Evolutionary conservation across 2,113 vertebrate species (phyloP), one percentile per base, ranked within the genome.

Genomic region (Nothoprocta pentlandii): DNA sequence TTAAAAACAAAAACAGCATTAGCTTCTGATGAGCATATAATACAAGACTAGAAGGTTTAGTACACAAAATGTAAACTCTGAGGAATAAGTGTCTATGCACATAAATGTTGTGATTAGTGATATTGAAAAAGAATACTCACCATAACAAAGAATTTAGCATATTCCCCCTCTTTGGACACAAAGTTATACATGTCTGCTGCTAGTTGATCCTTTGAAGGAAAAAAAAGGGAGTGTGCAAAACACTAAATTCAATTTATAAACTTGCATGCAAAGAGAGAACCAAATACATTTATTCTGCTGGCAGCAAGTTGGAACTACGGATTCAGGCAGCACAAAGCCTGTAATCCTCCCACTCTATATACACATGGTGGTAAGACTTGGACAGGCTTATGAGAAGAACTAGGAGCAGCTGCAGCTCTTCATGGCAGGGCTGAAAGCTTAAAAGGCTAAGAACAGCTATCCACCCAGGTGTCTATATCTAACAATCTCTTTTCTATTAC

Each of bases 171-270:
- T 97, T 98, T 99, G 78, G 99, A 99, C 96, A 98, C 98, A 80
- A 99, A 99, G 95, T 97, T 99, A 95, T 99, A 99, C 99, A 99
- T 99, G 92, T 99, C 99, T 71, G 99, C 99, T 56, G 99, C 99
- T 8, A 99, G 99, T 34, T 99, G 99, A 82, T 99, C 99, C 99
- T 99, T 93, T 8, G 69, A 41, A 20, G 54, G 73, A 77, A 39
- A 12, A 83, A 80, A n/a, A 63, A 25, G 49, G 42, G 53, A 8
- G 75, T 62, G 8, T 2, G 17, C 47, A 53, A 77, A 26, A 14
- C 3, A 51, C 47, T 16, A 41, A 36, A 56, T 75, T 22, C 66
- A 3, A 13, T 17, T 71, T 39, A 85, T 62, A n/a, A 2, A 2
- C 23, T 20, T 25, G 10, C 0, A 44, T 21, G 74, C 2, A 42